These are phyloP conservation scores for Neostethus bicornis DNA, from an alignment of 2,797 vertebrate species.

Conservation along the genomic window DNA sequence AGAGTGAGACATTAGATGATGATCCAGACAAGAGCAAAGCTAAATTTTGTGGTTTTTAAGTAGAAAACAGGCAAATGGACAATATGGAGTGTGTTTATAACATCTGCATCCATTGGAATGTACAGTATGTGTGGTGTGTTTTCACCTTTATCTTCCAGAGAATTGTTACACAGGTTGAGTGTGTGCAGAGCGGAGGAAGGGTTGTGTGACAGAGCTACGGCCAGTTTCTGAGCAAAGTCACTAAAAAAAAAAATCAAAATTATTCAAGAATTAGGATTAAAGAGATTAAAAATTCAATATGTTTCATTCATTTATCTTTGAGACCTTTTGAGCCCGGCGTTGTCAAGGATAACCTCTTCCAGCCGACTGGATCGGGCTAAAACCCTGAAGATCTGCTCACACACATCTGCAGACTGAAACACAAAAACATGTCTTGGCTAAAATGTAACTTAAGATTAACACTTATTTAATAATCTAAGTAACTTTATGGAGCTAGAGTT, in stretches of 20 bases:
- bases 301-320: not conserved
- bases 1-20: not conserved
- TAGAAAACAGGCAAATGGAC: too few relatives aligned
- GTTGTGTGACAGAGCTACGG: conserved; percentile 87
- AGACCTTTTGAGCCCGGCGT: conserved; percentile 90
- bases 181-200: conserved; percentile 89
- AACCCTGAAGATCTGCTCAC: conserved; percentile 90
- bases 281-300: not conserved
- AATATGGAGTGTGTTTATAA: too few relatives aligned
- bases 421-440: not conserved
- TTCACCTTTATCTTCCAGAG: conserved; percentile 94
- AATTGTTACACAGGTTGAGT: conserved; percentile 91
- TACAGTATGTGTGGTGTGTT: conserved; percentile 12
- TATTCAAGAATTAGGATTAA: not conserved
- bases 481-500: too few relatives aligned
- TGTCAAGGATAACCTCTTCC: conserved; percentile 93
- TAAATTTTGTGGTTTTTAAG: too few relatives aligned
- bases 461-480: too few relatives aligned
- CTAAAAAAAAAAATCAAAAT: conserved; percentile 71
- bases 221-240: conserved; percentile 94
- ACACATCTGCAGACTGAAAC: conserved; percentile 87
- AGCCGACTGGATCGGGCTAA: conserved; percentile 87
- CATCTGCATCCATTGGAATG: not conserved
- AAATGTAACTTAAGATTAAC: too few relatives aligned
- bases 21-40: not conserved